Evolutionary conservation across 2,797 vertebrate genomes (phyloP).

Genomic region (Periparus ater): DNA sequence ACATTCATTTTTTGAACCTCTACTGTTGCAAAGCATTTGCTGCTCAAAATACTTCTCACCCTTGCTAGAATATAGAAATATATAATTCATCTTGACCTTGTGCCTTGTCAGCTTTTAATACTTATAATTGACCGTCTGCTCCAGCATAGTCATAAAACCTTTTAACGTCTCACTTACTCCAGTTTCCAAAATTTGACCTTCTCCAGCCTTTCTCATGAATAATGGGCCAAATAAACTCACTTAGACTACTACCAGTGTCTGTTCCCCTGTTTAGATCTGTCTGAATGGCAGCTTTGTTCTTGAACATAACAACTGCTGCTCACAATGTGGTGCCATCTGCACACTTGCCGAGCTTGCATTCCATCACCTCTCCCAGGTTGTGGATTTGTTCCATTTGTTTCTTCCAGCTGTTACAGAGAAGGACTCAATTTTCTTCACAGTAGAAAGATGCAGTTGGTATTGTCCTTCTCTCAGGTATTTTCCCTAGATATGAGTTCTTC

Average conservation of each 20-base stretch:
- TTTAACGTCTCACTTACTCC: constrained; percentile 27
- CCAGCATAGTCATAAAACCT: constrained; percentile 20
- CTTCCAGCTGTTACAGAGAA: background rate
- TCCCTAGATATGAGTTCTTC: background rate
- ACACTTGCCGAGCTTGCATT: background rate
- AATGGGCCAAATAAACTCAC: background rate
- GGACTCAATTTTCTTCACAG: background rate
- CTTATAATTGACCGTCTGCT: background rate
- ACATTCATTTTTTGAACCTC: background rate
- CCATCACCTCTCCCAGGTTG: background rate
- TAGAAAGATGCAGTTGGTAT: background rate
- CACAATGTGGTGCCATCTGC: background rate
- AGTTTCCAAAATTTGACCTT: constrained; percentile 34
- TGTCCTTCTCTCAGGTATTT: background rate
- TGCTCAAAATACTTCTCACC: background rate
- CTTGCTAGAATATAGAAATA: background rate
- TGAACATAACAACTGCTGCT: background rate
- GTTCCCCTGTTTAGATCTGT: background rate
- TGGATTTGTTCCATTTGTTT: background rate
- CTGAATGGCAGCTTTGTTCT: background rate
- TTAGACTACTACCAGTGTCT: background rate
- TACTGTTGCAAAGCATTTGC: background rate
- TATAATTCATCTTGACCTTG: background rate
- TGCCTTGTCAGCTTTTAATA: constrained; percentile 34
- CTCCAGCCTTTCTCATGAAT: background rate